phyloP scores from a whole-genome alignment of 1,140 invertebrate genomes.

The Dolichoris vasculosae region DNA sequence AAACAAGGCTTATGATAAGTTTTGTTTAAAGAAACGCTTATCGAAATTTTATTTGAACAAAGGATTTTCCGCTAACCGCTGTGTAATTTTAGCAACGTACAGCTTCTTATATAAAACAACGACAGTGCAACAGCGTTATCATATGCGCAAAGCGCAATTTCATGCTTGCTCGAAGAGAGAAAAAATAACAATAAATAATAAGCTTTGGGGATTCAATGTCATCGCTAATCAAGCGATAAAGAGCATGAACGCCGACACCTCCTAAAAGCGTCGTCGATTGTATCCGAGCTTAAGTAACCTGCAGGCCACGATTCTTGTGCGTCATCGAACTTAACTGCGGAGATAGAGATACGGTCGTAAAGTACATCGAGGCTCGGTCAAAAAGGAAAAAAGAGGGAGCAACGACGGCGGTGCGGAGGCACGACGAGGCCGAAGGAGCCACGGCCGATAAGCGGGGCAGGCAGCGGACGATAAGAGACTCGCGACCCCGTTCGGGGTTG shows the following conservation, averaged over 20 bases:
- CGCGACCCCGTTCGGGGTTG: slow-evolving; percentile 71
- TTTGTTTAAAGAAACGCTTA: not conserved
- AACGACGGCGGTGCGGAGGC: not conserved
- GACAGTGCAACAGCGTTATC: not conserved
- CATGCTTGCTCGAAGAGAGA: too few species aligned
- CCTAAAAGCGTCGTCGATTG: not conserved
- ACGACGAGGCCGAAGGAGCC: slow-evolving; percentile 49
- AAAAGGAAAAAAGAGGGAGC: slow-evolving; percentile 46
- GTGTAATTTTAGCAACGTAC: not conserved
- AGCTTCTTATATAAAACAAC: not conserved
- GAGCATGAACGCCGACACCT: too few species aligned
- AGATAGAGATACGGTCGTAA: not conserved
- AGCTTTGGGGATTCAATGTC: not conserved
- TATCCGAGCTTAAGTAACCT: not conserved
- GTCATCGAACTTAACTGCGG: not conserved
- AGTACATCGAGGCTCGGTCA: not conserved
- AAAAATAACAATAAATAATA: not conserved
- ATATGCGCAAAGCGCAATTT: not conserved
- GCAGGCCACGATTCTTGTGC: not conserved
- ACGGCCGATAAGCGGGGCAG: slow-evolving; percentile 68
- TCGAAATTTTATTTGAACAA: not conserved
- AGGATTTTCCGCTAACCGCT: not conserved
- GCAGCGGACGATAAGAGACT: slow-evolving; percentile 65
- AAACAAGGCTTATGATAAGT: not conserved
- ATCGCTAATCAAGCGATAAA: not conserved